phyloP scores from a whole-genome alignment of 2,113 vertebrate species.

The Ardeotis arabs region DNA sequence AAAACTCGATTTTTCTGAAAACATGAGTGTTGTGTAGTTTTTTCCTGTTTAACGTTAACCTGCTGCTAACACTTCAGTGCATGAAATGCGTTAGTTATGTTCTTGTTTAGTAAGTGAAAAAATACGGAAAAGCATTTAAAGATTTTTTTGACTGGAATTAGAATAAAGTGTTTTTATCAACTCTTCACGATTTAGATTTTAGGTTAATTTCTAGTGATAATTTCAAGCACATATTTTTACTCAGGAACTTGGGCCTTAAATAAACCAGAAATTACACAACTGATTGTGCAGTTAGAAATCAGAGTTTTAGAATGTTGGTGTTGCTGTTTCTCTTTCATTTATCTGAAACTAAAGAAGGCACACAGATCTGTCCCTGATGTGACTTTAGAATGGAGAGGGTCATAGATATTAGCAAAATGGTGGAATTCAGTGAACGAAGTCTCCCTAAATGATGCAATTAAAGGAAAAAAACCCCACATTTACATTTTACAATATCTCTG shows the following conservation, averaged over 20 bases:
- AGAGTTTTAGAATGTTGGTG: not conserved
- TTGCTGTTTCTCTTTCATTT: not conserved
- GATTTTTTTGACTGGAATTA: not conserved
- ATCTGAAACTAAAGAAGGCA: not conserved
- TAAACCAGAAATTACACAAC: not conserved
- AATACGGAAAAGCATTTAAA: not conserved
- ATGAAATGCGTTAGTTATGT: not conserved
- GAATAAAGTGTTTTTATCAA: not conserved
- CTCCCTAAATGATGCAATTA: not conserved
- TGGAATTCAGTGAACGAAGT: not conserved
- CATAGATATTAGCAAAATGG: not conserved
- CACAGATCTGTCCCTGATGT: not conserved
- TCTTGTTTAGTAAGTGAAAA: not conserved
- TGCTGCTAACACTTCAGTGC: not conserved
- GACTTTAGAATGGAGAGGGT: not conserved
- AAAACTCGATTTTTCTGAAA: not conserved
- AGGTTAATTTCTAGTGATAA: not conserved
- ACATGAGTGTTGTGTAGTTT: not conserved
- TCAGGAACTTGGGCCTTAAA: not conserved
- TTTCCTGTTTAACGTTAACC: not conserved
- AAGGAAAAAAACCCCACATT: accelerated
- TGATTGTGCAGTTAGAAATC: not conserved
- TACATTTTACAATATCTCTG: not conserved
- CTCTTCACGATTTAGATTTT: not conserved
- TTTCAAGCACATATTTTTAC: not conserved